phyloP scores from a whole-genome alignment of 2,888 invertebrate genomes.

The Eustalomyia histrio region DNA sequence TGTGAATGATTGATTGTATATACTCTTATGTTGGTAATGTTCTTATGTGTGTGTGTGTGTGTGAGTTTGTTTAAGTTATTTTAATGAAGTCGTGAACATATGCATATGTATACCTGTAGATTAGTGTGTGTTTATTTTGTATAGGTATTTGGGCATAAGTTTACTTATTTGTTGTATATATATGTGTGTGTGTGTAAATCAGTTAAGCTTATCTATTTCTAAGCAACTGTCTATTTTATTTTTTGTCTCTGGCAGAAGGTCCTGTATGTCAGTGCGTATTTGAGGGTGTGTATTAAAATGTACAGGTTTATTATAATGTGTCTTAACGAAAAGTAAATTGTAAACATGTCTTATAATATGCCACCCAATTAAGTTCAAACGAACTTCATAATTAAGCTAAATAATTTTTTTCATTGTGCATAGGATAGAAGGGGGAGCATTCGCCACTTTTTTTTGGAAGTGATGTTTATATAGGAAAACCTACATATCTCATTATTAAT shows the following conservation, averaged over 20 bases:
- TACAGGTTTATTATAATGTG: background rate
- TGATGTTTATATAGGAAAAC: no score
- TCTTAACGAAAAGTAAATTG: conserved; percentile 19
- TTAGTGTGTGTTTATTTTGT: no score
- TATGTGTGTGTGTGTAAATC: conserved; percentile 7
- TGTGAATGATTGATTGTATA: conserved; percentile 29
- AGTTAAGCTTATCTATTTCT: conserved; percentile 25
- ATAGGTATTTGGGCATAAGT: no score
- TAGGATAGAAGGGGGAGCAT: no score
- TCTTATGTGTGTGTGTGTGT: background rate
- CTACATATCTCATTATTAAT: no score
- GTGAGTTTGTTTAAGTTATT: conserved; percentile 17
- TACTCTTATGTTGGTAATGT: no score
- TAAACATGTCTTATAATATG: conserved; percentile 30
- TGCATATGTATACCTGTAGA: background rate
- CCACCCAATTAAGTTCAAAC: conserved; percentile 27
- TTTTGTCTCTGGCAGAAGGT: background rate
- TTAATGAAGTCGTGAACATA: conserved; percentile 51
- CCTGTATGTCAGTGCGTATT: background rate
- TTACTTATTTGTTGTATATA: conserved; percentile 4
- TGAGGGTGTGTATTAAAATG: background rate
- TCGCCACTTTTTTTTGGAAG: no score
- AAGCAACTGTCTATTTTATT: background rate
- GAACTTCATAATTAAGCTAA: conserved; percentile 36
- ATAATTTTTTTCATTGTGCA: background rate